Base-by-base conservation (phyloP, 2,797 vertebrate genomes). In the Coilia nasus region DNA sequence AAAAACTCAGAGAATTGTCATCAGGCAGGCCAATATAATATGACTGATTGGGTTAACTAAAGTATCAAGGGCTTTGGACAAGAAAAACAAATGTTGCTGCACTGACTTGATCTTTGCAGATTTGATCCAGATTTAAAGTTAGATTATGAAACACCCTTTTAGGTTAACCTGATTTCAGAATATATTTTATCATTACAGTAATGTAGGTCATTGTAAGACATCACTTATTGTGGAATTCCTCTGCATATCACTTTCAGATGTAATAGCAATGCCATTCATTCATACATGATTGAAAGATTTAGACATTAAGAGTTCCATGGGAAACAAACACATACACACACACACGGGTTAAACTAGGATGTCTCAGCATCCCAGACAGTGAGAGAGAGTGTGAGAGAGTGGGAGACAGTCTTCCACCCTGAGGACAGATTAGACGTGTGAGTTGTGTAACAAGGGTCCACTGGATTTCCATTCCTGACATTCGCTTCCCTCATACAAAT, bases 251-350 rank as follows among this genome's bases (percentile, higher is more conserved):
- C 57, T 82, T 59, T 28, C 80, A 87, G 47, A 87, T 35, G 60
- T 67, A 89, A 83, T 64, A 86, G 83, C 41, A 41, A 41, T 41
- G 5, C 59, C 82, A 88, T 46, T 86, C 86, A 85, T 85, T 71
- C 9, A 86, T 86, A 86, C 87, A 84, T 83, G 64, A 86, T 89
- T 85, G 31, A 81, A 25, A 59, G 86, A 87, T 88, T 89, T 83
- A 88, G 4, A 82, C 83, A 78, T 60, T 62, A 83, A 60, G 84
- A 41, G 86, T 78, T 67, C 35, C n/a, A 44, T 56, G 28, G 81
- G 67, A 35, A 46, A 19, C 2, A 67, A 14, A 67, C 59, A n/a
- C 21, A 81, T 25, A 81, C 35, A 81, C 12, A n/a, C 21, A 28
- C 25, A 59, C 23, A 31, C 81, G 50, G 35, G n/a, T 62, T 62